A percentile compares a stretch with the other conserved stretches of the same genome.
Evolutionary conservation across 2,888 invertebrate genomes (phyloP).

Genomic region (Melieria picta): DNA sequence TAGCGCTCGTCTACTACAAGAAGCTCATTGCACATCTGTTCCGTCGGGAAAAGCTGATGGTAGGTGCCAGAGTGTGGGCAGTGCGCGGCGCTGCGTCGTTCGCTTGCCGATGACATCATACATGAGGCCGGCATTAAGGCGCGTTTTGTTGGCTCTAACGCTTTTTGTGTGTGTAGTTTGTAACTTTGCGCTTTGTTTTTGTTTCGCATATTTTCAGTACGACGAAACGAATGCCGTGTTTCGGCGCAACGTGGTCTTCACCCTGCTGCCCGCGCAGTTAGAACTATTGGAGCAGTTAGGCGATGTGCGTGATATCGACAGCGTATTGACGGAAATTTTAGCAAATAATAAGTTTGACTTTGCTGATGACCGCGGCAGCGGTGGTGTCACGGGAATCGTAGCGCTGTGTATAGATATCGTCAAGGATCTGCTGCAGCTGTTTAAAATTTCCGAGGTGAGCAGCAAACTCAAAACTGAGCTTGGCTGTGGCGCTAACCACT

Average conservation of each 20-base stretch:
- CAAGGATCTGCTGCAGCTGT: constrained; percentile 46
- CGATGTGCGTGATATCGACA: constrained; percentile 59
- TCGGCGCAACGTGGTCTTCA: constrained; percentile 51
- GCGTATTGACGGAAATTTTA: constrained; percentile 51
- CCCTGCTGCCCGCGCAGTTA: constrained; percentile 49
- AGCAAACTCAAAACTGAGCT: no score
- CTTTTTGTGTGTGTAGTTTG: constrained; percentile 4
- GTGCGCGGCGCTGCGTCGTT: no score
- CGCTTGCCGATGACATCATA: constrained; percentile 38
- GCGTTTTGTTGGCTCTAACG: neutral
- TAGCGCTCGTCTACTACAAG: constrained; percentile 54
- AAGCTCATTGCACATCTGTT: constrained; percentile 55
- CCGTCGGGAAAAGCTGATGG: constrained; percentile 48
- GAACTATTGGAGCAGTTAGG: constrained; percentile 48
- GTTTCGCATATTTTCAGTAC: constrained; percentile 44
- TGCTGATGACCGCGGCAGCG: constrained; percentile 15
- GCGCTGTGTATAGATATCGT: constrained; percentile 48
- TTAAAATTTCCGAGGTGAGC: constrained; percentile 52
- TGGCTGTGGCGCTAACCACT: no score
- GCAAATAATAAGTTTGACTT: constrained; percentile 35
- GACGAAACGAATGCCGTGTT: constrained; percentile 41
- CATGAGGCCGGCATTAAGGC: neutral
- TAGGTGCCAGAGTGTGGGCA: constrained; percentile 44
- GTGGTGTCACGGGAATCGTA: constrained; percentile 35
- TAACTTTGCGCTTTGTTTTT: neutral